Evolutionary conservation across 2,888 invertebrate genomes (phyloP).

Genomic region (Hyposoter didymator): DNA sequence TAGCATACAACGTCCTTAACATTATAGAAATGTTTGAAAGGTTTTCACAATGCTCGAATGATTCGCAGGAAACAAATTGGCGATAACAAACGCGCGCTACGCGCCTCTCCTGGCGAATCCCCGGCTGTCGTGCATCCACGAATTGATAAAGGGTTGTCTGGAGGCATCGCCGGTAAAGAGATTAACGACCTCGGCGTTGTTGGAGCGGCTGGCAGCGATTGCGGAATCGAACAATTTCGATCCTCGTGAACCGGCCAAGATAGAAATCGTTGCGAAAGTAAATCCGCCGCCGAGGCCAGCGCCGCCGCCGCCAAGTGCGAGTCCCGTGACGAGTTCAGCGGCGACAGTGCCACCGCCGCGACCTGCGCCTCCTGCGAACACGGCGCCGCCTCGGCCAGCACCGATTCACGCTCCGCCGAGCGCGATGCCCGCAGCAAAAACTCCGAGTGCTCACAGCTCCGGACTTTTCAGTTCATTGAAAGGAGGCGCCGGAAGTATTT

Average conservation of each 20-base stretch:
- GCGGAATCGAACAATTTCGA: conserved; percentile 94
- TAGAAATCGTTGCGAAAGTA: conserved; percentile 83
- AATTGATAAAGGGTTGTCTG: conserved; percentile 91
- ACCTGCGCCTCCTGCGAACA: conserved; percentile 77
- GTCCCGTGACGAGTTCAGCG: conserved; percentile 77
- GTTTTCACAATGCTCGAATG: not conserved
- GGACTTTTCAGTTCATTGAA: conserved; percentile 94
- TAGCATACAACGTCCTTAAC: too few relatives aligned
- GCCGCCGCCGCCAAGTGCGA: conserved; percentile 79
- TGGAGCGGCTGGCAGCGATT: conserved; percentile 95
- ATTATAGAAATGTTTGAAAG: not conserved
- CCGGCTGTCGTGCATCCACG: conserved; percentile 93
- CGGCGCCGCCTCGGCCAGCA: conserved; percentile 77
- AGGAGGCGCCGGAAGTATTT: conserved; percentile 96
- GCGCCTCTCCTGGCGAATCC: conserved; percentile 92
- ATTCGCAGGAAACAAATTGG: conserved; percentile 89
- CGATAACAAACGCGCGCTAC: conserved; percentile 98
- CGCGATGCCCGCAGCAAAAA: conserved; percentile 61
- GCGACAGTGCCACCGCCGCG: conserved; percentile 81
- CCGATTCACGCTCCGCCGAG: conserved; percentile 63
- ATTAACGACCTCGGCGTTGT: conserved; percentile 90
- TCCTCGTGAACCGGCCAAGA: conserved; percentile 91
- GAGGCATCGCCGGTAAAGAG: conserved; percentile 93
- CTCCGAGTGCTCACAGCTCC: conserved; percentile 74
- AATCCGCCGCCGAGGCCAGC: conserved; percentile 77